phyloP scores from a whole-genome alignment of 1,140 invertebrate species.

The Drosophila novamexicana region DNA sequence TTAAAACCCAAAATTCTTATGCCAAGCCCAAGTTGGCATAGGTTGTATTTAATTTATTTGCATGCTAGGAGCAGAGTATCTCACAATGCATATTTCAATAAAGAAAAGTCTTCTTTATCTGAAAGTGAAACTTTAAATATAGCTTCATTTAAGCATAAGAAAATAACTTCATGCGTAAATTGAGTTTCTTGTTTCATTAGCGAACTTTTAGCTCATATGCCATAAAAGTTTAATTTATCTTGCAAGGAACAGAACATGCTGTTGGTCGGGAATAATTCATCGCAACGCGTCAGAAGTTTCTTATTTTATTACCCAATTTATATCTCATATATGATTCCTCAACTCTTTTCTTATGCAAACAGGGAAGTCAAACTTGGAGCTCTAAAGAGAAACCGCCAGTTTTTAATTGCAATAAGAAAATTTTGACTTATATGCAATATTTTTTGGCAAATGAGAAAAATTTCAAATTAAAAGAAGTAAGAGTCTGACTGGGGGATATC shows the following conservation, averaged over 20 bases:
- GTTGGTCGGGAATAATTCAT: constrained; percentile 2
- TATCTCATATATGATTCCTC: background rate
- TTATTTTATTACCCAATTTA: background rate
- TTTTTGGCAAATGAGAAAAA: background rate
- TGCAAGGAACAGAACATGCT: background rate
- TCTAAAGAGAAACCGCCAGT: background rate
- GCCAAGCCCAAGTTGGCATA: too few relatives aligned
- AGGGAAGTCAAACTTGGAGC: background rate
- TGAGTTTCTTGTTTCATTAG: constrained; percentile 10
- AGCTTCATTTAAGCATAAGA: background rate
- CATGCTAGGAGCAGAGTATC: background rate
- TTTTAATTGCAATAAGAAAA: constrained; percentile 17
- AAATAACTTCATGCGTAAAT: background rate
- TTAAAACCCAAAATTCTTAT: too few relatives aligned
- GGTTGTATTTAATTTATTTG: background rate
- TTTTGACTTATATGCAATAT: background rate
- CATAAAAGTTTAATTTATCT: constrained; percentile 1
- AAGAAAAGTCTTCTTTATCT: background rate
- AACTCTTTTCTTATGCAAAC: background rate
- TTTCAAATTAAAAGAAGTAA: background rate
- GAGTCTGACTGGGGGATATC: too few relatives aligned
- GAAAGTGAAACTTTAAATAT: background rate
- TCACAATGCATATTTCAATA: background rate
- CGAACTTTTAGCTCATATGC: constrained; percentile 12
- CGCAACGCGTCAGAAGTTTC: background rate